These are phyloP conservation scores for Arctocebus calabarensis DNA, from an alignment of 2,797 vertebrate species.

Conservation along the genomic window DNA sequence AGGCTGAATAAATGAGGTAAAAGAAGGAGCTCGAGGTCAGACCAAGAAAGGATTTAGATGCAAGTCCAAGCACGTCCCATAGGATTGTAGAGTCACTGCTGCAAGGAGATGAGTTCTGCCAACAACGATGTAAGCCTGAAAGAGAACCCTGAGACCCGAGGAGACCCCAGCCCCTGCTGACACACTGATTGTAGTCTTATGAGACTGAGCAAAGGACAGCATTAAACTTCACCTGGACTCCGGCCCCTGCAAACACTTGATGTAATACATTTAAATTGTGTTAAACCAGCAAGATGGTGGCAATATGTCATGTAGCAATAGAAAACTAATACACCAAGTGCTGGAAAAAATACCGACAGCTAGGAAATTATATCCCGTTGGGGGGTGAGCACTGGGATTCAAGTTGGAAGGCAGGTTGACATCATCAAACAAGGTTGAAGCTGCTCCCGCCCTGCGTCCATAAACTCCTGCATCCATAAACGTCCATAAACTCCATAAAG, in stretches of 20 bases:
- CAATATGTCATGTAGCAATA: not conserved
- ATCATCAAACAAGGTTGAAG: not conserved
- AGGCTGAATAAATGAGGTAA: not conserved
- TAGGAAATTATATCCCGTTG: not conserved
- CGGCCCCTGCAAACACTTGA: not conserved
- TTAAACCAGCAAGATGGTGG: not conserved
- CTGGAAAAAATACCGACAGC: conserved; percentile 30
- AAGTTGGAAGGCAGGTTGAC: not conserved
- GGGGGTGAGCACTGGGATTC: not conserved
- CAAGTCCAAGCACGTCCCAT: not conserved
- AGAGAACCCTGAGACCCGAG: not conserved
- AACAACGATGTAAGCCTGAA: not conserved
- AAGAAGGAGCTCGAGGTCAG: not conserved
- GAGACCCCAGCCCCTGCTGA: not conserved
- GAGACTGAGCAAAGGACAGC: not conserved
- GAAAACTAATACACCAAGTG: not conserved
- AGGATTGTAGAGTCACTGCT: not conserved
- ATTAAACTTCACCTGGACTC: not conserved
- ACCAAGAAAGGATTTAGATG: not conserved
- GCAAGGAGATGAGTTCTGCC: not conserved
- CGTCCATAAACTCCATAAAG: not conserved
- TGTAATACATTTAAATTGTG: not conserved
- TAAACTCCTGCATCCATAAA: not conserved
- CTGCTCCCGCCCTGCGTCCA: no score
- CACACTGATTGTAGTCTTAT: not conserved